These are phyloP conservation scores for Pipistrellus pygmaeus DNA, from an alignment of 2,797 vertebrate genomes.

Conservation along the genomic window DNA sequence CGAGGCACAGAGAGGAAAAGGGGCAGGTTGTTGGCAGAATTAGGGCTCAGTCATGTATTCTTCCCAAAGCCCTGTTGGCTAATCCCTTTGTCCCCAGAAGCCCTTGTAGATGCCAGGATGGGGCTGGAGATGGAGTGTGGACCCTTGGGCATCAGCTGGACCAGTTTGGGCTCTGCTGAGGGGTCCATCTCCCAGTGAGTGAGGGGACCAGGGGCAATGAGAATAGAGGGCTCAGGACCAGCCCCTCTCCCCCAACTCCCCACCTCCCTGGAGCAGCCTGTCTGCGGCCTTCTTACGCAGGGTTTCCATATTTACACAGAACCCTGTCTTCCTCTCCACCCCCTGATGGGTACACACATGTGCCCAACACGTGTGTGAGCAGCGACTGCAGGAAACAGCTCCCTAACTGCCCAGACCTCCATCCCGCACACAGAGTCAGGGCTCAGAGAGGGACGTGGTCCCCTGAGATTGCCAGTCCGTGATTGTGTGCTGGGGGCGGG, in stretches of 20 bases:
- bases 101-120: rapidly evolving
- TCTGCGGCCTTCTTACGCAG: neutral
- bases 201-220: rapidly evolving
- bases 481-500: too few species aligned
- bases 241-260: rapidly evolving
- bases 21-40: neutral
- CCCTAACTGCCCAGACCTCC: too few species aligned
- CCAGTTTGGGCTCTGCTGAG: neutral
- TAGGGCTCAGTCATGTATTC: neutral
- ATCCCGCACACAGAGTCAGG: rapidly evolving
- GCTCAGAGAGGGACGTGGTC: neutral
- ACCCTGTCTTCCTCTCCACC: rapidly evolving
- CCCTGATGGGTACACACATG: neutral
- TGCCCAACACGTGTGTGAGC: rapidly evolving
- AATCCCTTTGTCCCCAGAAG: rapidly evolving
- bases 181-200: neutral
- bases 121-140: neutral
- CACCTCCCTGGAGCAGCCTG: neutral
- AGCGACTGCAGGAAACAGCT: rapidly evolving
- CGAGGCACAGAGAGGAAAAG: neutral
- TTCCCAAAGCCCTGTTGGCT: neutral
- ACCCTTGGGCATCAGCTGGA: rapidly evolving
- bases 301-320: neutral
- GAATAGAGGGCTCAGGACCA: neutral
- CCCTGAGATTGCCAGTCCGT: neutral